Evolutionary conservation across 2,797 vertebrate genomes (phyloP).

Genomic region (Hemitrygon akajei): DNA sequence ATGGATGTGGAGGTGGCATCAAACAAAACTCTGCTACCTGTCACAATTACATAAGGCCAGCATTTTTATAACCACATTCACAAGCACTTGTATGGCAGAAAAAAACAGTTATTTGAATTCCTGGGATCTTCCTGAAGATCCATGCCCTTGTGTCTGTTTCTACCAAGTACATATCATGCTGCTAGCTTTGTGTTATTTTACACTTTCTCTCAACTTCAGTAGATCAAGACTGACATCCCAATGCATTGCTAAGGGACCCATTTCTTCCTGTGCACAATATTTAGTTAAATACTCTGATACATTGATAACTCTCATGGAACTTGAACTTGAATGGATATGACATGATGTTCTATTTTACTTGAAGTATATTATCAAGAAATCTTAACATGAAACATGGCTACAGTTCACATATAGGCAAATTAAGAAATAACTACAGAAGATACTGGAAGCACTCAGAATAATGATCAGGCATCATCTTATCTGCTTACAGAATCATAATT

Average conservation of each 20-base stretch:
- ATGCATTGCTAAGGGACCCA: neutral
- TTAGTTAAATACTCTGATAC: neutral
- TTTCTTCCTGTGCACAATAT: neutral
- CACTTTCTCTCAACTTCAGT: neutral
- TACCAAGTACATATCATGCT: neutral
- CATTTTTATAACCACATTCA: neutral
- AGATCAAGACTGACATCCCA: neutral
- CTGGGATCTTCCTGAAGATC: neutral
- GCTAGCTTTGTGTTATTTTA: neutral
- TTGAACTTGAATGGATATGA: neutral
- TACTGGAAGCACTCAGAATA: no score
- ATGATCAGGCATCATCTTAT: neutral
- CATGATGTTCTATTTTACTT: neutral
- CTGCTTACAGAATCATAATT: neutral
- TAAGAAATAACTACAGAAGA: neutral
- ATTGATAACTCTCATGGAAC: neutral
- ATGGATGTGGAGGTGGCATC: no score
- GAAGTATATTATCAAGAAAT: neutral
- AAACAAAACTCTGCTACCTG: neutral
- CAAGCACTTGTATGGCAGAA: neutral
- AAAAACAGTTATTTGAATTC: neutral
- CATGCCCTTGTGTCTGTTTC: neutral
- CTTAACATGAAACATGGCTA: neutral
- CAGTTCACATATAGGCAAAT: neutral
- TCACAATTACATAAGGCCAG: neutral